phyloP scores from a whole-genome alignment of 2,797 vertebrate species.

The Kryptopterus vitreolus region DNA sequence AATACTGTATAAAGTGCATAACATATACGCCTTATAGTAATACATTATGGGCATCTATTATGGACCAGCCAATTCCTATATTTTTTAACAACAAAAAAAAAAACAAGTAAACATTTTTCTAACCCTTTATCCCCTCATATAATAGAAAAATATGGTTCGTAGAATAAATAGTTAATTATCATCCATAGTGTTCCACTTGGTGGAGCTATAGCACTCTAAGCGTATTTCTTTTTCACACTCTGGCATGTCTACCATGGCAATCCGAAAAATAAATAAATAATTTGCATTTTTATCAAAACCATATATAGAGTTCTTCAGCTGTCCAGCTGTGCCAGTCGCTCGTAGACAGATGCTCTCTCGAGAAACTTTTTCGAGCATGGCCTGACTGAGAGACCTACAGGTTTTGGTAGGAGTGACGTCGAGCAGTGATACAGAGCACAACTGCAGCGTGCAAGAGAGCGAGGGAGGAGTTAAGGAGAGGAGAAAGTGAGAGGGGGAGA shows the following conservation, averaged over 20 bases:
- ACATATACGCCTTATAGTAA: too few relatives aligned
- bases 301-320: conserved; percentile 1
- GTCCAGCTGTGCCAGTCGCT: conserved; percentile 5
- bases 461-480: conserved; percentile 45
- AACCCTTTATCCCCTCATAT: neutral
- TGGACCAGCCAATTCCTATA: neutral
- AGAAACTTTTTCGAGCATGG: too few relatives aligned
- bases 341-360: neutral
- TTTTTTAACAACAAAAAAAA: too few relatives aligned
- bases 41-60: neutral
- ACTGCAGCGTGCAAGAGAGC: conserved; percentile 9
- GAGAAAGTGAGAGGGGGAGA: conserved; percentile 48
- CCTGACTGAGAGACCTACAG: neutral
- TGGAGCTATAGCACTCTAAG: conserved; percentile 1
- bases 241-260: neutral
- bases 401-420: neutral
- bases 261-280: neutral
- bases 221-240: neutral
- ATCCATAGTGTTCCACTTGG: conserved; percentile 13
- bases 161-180: neutral
- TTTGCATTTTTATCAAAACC: too few relatives aligned
- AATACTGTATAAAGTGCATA: neutral
- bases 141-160: neutral
- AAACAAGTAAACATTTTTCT: neutral
- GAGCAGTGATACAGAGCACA: conserved; percentile 18